phyloP scores from a whole-genome alignment of 2,797 vertebrate genomes.

The Phylloscopus collybita region DNA sequence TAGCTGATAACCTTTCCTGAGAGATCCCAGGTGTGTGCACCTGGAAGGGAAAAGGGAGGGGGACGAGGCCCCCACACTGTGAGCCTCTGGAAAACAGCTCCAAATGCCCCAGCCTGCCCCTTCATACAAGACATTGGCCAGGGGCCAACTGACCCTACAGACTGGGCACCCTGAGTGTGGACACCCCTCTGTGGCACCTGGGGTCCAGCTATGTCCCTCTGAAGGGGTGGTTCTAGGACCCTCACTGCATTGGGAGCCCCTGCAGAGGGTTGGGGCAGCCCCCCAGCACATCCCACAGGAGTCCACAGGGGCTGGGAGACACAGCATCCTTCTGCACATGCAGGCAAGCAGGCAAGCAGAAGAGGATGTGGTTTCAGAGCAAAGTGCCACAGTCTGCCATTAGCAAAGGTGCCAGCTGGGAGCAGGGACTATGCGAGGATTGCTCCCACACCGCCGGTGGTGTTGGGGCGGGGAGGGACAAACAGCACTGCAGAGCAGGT shows the following conservation, averaged over 20 bases:
- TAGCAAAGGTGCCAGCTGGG: not conserved
- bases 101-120: not conserved
- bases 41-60: not conserved
- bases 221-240: not conserved
- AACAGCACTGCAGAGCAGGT: not conserved
- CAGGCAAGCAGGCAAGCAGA: no score
- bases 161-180: not conserved
- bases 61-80: not conserved
- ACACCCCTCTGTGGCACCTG: not conserved
- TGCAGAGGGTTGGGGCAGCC: accelerated
- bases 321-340: not conserved
- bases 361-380: not conserved
- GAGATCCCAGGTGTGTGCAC: slow-evolving; percentile 22
- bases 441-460: accelerated
- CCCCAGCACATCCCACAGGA: not conserved
- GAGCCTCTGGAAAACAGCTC: not conserved
- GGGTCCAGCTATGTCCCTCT: not conserved
- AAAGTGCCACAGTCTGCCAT: not conserved
- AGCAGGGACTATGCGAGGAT: accelerated
- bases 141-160: no score
- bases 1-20: slow-evolving; percentile 56
- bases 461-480: accelerated
- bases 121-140: not conserved
- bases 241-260: not conserved
- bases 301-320: accelerated